phyloP scores from a whole-genome alignment of 2,113 vertebrate genomes.

The Cephalopterus ornatus region DNA sequence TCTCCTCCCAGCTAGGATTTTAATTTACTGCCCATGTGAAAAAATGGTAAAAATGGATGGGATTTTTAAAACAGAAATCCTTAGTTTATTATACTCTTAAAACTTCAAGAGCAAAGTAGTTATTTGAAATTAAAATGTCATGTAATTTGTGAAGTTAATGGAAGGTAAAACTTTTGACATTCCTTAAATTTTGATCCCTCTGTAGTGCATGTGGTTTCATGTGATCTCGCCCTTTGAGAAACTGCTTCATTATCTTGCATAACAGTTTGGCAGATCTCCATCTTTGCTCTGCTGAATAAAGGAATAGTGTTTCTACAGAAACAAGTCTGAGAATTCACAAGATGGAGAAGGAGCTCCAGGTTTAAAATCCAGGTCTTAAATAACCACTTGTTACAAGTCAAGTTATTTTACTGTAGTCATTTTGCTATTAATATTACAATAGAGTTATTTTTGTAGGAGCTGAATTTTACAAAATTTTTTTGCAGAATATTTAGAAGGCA shows the following conservation, averaged over 20 bases:
- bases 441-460: background rate
- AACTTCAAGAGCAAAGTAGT: background rate
- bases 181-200: slow-evolving; percentile 60
- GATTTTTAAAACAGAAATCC: background rate
- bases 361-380: slow-evolving; percentile 7
- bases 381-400: background rate
- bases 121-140: background rate
- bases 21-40: background rate
- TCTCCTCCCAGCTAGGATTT: background rate
- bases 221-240: slow-evolving; percentile 61
- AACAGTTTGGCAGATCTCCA: slow-evolving; percentile 61
- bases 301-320: slow-evolving; percentile 19
- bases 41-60: background rate
- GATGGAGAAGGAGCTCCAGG: background rate
- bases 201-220: slow-evolving; percentile 57
- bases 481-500: background rate
- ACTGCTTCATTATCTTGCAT: slow-evolving; percentile 59
- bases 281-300: slow-evolving; percentile 44
- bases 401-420: background rate
- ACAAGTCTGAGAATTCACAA: slow-evolving; percentile 1
- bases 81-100: background rate
- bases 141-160: slow-evolving; percentile 26
- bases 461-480: background rate
- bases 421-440: background rate
- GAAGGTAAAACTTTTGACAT: slow-evolving; percentile 33